phyloP scores from a whole-genome alignment of 2,888 invertebrate species.

The Drosophila melanosoma region DNA sequence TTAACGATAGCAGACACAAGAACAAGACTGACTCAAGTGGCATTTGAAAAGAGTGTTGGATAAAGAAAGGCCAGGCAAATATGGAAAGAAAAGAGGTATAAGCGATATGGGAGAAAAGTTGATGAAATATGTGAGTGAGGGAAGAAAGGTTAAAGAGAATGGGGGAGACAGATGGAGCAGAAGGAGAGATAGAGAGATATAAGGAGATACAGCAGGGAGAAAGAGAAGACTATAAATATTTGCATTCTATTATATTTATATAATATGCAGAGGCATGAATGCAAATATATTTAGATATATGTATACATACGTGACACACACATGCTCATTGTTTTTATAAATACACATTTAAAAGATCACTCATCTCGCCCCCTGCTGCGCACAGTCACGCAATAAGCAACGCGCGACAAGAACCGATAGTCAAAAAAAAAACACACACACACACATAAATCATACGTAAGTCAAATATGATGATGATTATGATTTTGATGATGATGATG shows the following conservation, averaged over 20 bases:
- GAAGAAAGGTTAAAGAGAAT: background rate
- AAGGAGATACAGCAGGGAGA: background rate
- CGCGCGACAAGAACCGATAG: background rate
- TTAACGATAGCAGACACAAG: no score
- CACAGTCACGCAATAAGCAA: conserved; percentile 8
- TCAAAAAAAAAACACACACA: background rate
- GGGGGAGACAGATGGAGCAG: background rate
- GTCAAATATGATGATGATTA: conserved; percentile 10
- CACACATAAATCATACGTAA: conserved; percentile 25
- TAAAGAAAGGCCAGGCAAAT: background rate
- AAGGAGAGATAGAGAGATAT: background rate
- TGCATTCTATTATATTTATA: background rate
- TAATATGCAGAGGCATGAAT: background rate
- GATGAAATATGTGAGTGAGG: background rate
- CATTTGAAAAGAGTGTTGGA: background rate
- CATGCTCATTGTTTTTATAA: background rate
- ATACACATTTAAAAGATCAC: conserved; percentile 4
- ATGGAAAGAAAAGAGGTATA: background rate
- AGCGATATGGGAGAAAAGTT: background rate
- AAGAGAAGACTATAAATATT: background rate
- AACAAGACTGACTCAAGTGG: background rate
- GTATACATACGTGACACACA: background rate
- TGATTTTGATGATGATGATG: background rate
- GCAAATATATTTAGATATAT: conserved; percentile 14
- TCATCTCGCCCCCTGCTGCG: conserved; percentile 29